Base-by-base conservation (phyloP, 2,113 vertebrate genomes). In the Zeus faber region DNA sequence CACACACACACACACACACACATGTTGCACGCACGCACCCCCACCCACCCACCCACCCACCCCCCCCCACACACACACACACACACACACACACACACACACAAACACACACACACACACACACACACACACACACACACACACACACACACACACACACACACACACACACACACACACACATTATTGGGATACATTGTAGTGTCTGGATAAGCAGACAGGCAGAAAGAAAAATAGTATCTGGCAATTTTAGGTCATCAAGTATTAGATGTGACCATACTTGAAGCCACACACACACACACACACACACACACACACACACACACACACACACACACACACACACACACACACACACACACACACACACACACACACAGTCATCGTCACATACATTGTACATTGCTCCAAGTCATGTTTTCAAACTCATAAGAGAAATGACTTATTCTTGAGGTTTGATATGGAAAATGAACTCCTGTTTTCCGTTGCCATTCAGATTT, bases 11-110 rank as follows among this genome's bases (percentile, higher is more conserved):
- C 40, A 58, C 39, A 55, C 31, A 54, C 31, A 57, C 27, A 65
- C 54, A 69, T n/a, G n/a, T n/a, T n/a, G n/a, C 35, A 72, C 31
- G 26, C 18, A 57, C 18, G 18, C 31, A 33, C 50, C 35, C 23
- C 27, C 35, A 26, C 16, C 56, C 41, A 45, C 5, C 9, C 10
- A 29, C 21, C n/a, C 35, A 72, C 31, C 26, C 18, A 57, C 18
- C 17, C 31, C 25, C 50, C 35, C 23, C 27, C 35, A 26, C 16
- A 62, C 41, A 45, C 5, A 13, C 10, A 29, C 21, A 25, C 11
- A 17, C 22, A 48, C 46, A 1, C 10, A 7, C 1, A 16, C 22
- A 48, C 23, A 48, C 46, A 25, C 21, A n/a, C 11, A 48, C 8
- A 33, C 31, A 33, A 7, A 11, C 31, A 33, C 31, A 33, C 31